Evolutionary conservation across 2,888 invertebrate species (phyloP).

Genomic region (Ommatoiulus sabulosus): DNA sequence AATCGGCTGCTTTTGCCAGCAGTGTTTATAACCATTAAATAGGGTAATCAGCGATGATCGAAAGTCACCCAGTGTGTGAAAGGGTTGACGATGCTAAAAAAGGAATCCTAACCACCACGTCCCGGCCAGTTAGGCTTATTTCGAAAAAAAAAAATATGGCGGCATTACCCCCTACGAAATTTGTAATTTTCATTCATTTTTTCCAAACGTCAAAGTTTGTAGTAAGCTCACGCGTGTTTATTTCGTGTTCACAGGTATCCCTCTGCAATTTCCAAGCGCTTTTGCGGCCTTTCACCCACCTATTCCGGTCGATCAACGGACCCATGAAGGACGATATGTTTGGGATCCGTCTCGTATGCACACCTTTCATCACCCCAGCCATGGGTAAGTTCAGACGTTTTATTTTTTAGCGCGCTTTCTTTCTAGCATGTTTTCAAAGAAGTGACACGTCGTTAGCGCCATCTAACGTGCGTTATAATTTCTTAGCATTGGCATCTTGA

Average conservation of each 20-base stretch:
- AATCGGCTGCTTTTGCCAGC: neutral
- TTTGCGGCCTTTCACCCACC: slow-evolving; percentile 73
- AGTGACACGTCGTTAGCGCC: neutral
- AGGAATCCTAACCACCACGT: neutral
- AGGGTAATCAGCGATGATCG: neutral
- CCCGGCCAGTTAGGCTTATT: neutral
- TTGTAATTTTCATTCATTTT: neutral
- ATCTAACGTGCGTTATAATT: neutral
- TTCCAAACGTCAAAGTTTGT: neutral
- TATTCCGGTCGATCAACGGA: slow-evolving; percentile 74
- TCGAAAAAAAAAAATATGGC: neutral
- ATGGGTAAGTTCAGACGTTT: slow-evolving; percentile 65
- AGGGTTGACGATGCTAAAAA: neutral
- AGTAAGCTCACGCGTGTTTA: neutral
- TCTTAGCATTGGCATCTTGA: no score
- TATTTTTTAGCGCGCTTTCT: neutral
- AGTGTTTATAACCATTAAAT: neutral
- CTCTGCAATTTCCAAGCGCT: slow-evolving; percentile 69
- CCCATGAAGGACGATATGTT: slow-evolving; percentile 70
- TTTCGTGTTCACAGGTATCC: slow-evolving; percentile 67
- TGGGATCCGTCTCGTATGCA: slow-evolving; percentile 67
- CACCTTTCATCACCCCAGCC: slow-evolving; percentile 66
- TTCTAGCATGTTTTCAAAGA: neutral
- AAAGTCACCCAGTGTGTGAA: neutral
- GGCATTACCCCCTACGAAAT: neutral